These are phyloP conservation scores for Adineta ricciae DNA, from an alignment of 2,888 invertebrate species.

Conservation along the genomic window DNA sequence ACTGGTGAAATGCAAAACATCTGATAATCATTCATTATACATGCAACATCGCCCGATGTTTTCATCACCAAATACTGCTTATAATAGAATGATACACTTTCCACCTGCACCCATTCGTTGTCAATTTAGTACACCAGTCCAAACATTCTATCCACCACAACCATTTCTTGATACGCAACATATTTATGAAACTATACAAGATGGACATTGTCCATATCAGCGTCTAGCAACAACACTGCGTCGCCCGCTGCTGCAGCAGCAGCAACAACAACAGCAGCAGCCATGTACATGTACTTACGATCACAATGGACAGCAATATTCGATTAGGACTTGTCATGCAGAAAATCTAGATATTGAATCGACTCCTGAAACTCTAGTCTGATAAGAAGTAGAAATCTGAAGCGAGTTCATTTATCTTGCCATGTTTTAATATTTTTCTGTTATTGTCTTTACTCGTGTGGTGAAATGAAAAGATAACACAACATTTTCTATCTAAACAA, in stretches of 20 bases:
- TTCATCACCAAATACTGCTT: background rate
- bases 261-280: too few relatives aligned
- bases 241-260: background rate
- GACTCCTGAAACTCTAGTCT: conserved; percentile 16
- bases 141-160: background rate
- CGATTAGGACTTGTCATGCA: background rate
- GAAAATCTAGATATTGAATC: background rate
- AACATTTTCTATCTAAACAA: background rate
- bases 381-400: background rate
- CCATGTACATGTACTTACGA: background rate
- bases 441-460: background rate
- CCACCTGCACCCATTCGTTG: background rate
- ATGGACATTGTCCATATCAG: background rate
- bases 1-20: background rate
- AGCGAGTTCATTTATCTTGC: background rate
- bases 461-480: background rate
- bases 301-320: background rate
- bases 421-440: conserved; percentile 3
- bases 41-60: background rate
- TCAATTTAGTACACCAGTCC: background rate
- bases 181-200: conserved; percentile 15
- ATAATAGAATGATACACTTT: conserved; percentile 15
- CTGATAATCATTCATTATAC: background rate
- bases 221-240: background rate
- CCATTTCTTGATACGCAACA: background rate